Evolutionary conservation across 2,113 vertebrate species (phyloP), one percentile per base, ranked within the genome.

Genomic region (Mustelus asterias): DNA sequence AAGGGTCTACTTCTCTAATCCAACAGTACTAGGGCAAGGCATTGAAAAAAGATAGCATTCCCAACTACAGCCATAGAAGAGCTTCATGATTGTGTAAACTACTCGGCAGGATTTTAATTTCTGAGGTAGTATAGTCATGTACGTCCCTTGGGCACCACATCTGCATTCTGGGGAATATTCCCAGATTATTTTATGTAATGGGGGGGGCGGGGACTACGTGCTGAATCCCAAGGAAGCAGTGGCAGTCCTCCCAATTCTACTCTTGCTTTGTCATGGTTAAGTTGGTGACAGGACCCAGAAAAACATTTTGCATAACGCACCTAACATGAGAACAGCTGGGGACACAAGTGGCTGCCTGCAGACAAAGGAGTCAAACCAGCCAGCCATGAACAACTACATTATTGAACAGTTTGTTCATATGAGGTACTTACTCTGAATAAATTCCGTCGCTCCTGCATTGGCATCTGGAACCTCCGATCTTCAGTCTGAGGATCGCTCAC

Each of bases 401-500:
- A 83, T 60, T 44, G 48, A 37, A 88, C 95, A 69, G 29, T 63
- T 85, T n/a, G 54, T 41, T 41, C 3, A 9, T 26, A n/a, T 1
- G 44, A 48, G 24, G 26, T 58, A 86, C 96, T 37, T 97, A 98
- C 98, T 97, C 97, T 97, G 97, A 98, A 98, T 95, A 98, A 97
- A 96, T 97, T 96, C 96, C 97, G 97, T 95, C 97, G 97, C 97
- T 97, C 97, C 96, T 97, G 97, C 94, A 97, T 96, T 92, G 97
- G 97, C 96, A 97, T 96, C 22, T 97, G 89, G 1, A 98, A 97
- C 48, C 97, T 96, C 80, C 97, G 96, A 80, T 98, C 98, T 2
- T 98, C 98, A 0, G 97, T 96, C 96, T 98, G 97, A 95, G 97
- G 97, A 96, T 98, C 98, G 0, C 97, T 97, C 92, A 98, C 98